These are phyloP conservation scores for Pedetes capensis DNA, from an alignment of 2,113 vertebrate species.

Conservation along the genomic window DNA sequence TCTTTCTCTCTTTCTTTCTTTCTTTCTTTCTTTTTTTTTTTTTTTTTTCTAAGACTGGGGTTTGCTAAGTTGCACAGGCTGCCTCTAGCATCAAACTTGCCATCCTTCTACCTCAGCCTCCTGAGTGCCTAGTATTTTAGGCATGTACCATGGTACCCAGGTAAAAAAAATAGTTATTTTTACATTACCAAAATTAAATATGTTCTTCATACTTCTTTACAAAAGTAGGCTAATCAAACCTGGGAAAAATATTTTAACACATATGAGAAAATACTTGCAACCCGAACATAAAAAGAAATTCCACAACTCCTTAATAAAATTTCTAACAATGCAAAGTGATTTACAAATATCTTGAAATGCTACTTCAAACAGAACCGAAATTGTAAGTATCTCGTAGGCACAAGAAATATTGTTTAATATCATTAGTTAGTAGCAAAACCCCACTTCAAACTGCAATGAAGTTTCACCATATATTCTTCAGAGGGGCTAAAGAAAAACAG, in stretches of 20 bases:
- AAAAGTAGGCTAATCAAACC: not conserved
- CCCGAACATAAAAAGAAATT: not conserved
- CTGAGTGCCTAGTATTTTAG: no score
- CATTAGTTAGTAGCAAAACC: not conserved
- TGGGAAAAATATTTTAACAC: not conserved
- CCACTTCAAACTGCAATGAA: not conserved
- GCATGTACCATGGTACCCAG: no score
- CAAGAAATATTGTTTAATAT: not conserved
- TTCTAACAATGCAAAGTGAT: not conserved
- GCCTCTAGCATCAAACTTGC: no score
- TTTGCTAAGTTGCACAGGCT: no score
- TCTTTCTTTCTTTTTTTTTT: no score
- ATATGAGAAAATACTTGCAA: not conserved
- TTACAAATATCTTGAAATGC: not conserved
- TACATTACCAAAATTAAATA: not conserved
- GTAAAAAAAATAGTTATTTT: not conserved
- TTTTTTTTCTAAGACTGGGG: no score
- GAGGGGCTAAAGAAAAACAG: not conserved
- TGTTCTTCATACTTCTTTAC: not conserved
- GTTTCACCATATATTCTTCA: not conserved
- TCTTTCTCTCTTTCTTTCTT: no score
- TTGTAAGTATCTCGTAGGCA: not conserved
- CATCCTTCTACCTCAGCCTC: no score
- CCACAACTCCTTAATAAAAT: not conserved
- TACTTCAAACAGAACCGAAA: not conserved